Evolutionary conservation across 2,113 vertebrate species (phyloP).

Genomic region (Tonatia bakeri): DNA sequence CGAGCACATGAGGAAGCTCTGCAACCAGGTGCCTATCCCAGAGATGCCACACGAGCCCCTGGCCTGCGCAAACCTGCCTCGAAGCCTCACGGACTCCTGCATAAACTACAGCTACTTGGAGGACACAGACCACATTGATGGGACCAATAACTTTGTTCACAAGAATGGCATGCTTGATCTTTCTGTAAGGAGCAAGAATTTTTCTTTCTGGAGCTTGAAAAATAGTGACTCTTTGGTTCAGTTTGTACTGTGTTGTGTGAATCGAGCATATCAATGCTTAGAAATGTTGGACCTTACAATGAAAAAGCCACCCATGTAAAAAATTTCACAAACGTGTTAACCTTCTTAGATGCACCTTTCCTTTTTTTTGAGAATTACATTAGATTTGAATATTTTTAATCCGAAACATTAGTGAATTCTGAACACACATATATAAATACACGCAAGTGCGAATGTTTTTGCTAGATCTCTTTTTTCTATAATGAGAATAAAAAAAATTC

Average conservation of each 20-base stretch:
- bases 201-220: constrained; percentile 37
- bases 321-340: not conserved
- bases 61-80: constrained; percentile 95
- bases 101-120: constrained; percentile 98
- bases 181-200: constrained; percentile 83
- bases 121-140: constrained; percentile 96
- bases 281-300: not conserved
- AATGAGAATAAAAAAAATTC: not conserved
- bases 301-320: not conserved
- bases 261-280: not conserved
- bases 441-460: not conserved
- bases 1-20: constrained; percentile 98
- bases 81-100: constrained; percentile 98
- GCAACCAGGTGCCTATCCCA: constrained; percentile 91
- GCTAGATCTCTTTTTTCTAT: not conserved
- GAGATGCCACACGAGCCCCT: constrained; percentile 94
- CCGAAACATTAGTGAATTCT: not conserved
- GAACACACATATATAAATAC: not conserved
- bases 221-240: not conserved
- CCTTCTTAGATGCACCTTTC: not conserved
- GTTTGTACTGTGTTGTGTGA: constrained; percentile 29
- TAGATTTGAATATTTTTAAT: constrained; percentile 27
- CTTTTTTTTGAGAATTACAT: not conserved
- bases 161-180: constrained; percentile 99
- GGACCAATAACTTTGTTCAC: constrained; percentile 97